Conservation (phyloP, 2,113 vertebrate species). For the Bostrychus sinensis region DNA sequence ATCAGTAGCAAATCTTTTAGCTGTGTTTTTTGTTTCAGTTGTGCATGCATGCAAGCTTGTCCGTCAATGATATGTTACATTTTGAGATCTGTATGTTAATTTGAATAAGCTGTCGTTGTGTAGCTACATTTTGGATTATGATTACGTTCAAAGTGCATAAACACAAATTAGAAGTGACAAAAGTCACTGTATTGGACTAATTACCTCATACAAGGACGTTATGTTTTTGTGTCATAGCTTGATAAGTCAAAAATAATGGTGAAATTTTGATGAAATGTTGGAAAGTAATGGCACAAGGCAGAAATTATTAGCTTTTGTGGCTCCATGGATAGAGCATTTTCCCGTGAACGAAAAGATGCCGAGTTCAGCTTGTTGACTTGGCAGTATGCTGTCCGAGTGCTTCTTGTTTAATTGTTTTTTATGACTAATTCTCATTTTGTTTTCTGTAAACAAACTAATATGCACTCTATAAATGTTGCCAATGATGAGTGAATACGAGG, state of each 20-base stretch:
- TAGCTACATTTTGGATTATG: background rate
- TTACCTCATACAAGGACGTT: no score
- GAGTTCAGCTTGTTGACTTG: no score
- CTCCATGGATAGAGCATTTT: no score
- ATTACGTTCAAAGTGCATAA: conserved; percentile 30
- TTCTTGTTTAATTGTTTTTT: background rate
- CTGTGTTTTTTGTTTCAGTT: background rate
- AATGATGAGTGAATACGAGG: conserved; percentile 13
- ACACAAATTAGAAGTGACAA: conserved; percentile 18
- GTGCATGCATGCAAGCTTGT: background rate
- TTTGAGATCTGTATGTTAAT: conserved; percentile 23
- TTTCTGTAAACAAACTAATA: background rate
- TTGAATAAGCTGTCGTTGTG: conserved; percentile 12
- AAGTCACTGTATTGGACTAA: no score
- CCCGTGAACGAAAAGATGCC: no score
- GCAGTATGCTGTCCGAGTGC: no score
- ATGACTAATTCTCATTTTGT: background rate
- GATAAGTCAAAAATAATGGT: no score
- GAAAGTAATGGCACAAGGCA: no score
- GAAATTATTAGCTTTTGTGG: no score
- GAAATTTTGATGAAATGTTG: no score
- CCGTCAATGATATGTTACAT: conserved; percentile 15
- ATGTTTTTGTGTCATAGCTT: no score
- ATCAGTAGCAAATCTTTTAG: conserved; percentile 24
- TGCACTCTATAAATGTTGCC: background rate